These are phyloP conservation scores for Lasioglossum albipes DNA, from an alignment of 1,140 invertebrate genomes.

Conservation along the genomic window DNA sequence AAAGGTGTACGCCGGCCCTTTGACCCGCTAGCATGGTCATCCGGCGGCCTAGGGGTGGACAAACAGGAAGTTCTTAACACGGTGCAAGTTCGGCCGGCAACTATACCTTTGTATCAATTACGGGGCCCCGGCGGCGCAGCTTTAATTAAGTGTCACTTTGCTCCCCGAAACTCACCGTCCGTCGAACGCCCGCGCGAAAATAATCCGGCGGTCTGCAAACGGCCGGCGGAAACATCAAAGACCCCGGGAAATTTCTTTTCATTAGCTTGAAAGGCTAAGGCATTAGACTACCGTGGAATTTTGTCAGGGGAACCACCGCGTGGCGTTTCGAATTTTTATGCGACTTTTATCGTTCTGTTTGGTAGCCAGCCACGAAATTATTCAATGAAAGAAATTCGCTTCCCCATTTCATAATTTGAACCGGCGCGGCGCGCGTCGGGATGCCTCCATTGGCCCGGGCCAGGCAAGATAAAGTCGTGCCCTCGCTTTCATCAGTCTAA, in stretches of 20 bases:
- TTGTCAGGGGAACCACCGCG: too few species aligned
- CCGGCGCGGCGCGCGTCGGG: too few species aligned
- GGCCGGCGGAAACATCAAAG: background rate
- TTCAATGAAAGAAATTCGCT: too few species aligned
- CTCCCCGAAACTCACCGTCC: background rate
- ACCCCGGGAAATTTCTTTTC: background rate
- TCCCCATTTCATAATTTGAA: background rate
- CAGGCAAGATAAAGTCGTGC: background rate
- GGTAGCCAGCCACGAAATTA: too few species aligned
- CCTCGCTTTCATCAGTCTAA: background rate
- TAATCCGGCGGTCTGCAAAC: background rate
- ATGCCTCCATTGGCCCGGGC: background rate
- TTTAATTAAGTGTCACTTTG: constrained; percentile 1
- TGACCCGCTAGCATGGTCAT: background rate
- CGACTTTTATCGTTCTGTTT: too few species aligned
- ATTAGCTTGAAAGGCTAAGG: background rate
- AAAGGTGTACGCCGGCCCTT: background rate
- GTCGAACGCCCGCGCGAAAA: background rate
- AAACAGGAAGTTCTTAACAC: constrained; percentile 4
- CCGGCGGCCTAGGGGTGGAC: background rate
- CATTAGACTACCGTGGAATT: too few species aligned
- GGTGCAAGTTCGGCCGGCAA: background rate
- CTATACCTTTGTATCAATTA: constrained; percentile 1
- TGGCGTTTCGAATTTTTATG: too few species aligned
- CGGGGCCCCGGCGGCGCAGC: background rate